Conservation (phyloP, 1,140 invertebrate genomes). For the Holotrichia oblita region DNA sequence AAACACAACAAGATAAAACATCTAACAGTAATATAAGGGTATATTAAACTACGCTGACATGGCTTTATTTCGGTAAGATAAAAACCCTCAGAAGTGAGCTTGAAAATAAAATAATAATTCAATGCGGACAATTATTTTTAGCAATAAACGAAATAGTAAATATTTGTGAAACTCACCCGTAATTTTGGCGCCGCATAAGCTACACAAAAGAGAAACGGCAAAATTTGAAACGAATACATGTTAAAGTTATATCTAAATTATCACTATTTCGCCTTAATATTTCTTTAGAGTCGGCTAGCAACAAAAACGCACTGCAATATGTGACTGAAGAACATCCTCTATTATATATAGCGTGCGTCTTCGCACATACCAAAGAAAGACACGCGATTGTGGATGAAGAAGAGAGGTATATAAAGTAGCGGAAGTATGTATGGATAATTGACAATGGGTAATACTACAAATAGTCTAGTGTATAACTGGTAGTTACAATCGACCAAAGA, state of each 20-base stretch:
- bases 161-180: slow-evolving; percentile 26
- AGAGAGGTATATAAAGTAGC: slow-evolving; percentile 20
- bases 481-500: slow-evolving; percentile 20
- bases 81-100: no score
- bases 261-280: neutral
- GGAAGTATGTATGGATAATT: slow-evolving; percentile 34
- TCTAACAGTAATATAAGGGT: no score
- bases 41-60: no score
- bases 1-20: no score
- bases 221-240: slow-evolving; percentile 10
- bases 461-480: slow-evolving; percentile 21
- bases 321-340: slow-evolving; percentile 36
- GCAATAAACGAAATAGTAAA: no score
- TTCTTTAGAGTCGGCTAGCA: slow-evolving; percentile 9
- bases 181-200: slow-evolving; percentile 37
- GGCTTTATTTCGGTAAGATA: no score
- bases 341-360: slow-evolving; percentile 36
- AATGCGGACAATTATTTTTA: no score
- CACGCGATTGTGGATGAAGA: slow-evolving; percentile 37
- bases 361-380: slow-evolving; percentile 30
- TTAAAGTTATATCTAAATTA: slow-evolving; percentile 24
- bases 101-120: no score
- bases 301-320: slow-evolving; percentile 36
- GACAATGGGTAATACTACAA: slow-evolving; percentile 23
- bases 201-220: slow-evolving; percentile 15